These are phyloP conservation scores for Bombus fervidus DNA, from an alignment of 1,140 invertebrate species.

Conservation along the genomic window DNA sequence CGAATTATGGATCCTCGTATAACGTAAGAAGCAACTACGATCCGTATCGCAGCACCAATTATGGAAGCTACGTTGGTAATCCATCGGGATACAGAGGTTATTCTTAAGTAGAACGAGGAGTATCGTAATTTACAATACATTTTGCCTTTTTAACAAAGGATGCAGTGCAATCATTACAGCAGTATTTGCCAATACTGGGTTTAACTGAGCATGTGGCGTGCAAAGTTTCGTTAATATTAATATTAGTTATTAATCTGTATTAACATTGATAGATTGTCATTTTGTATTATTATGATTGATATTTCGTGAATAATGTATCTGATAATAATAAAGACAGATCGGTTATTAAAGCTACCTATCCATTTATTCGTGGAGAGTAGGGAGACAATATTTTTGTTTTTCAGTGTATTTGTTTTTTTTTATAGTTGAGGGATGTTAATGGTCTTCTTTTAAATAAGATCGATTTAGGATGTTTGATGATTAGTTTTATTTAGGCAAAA, in stretches of 20 bases:
- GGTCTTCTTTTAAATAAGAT: too few species aligned
- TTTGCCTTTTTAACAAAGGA: not conserved
- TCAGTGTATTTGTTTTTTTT: not conserved
- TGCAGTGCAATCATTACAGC: not conserved
- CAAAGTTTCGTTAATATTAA: not conserved
- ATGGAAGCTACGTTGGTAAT: slow-evolving; percentile 51
- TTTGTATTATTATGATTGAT: slow-evolving; percentile 13
- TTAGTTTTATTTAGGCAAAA: slow-evolving; percentile 45
- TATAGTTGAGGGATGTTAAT: too few species aligned
- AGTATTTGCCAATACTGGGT: slow-evolving; percentile 12
- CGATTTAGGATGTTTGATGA: not conserved
- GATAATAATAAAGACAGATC: slow-evolving; percentile 24
- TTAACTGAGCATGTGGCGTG: not conserved
- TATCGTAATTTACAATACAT: not conserved
- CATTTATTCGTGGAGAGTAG: not conserved
- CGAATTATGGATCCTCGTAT: slow-evolving; percentile 55
- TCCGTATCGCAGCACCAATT: slow-evolving; percentile 59
- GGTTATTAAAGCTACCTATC: not conserved
- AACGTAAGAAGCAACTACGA: slow-evolving; percentile 45
- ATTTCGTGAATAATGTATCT: slow-evolving; percentile 8
- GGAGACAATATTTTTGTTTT: not conserved
- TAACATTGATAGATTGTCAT: not conserved
- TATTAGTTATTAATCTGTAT: not conserved
- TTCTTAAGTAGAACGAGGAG: slow-evolving; percentile 41
- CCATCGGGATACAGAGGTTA: slow-evolving; percentile 71